Conservation (phyloP, 2,888 invertebrate species). For the Baccha elongata region DNA sequence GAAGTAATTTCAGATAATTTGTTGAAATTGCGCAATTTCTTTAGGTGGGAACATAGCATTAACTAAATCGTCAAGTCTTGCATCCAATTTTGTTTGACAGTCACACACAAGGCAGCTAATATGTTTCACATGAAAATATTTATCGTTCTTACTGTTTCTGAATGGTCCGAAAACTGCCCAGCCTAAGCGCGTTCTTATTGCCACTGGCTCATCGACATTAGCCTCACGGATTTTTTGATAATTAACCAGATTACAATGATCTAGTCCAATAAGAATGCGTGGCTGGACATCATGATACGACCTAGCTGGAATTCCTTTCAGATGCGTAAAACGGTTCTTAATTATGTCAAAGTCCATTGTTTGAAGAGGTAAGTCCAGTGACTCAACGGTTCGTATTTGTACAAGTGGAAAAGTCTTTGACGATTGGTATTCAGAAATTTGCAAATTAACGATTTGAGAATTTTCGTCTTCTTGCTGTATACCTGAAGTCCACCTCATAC, state of each 20-base stretch:
- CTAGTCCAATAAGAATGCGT: neutral
- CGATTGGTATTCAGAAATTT: constrained; percentile 39
- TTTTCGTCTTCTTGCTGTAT: constrained; percentile 37
- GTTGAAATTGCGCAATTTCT: too few relatives aligned
- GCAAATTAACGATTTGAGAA: constrained; percentile 29
- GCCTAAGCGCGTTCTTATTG: neutral
- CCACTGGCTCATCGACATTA: neutral
- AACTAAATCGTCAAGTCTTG: constrained; percentile 15
- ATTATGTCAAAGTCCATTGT: constrained; percentile 32
- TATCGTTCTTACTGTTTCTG: neutral
- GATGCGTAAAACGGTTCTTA: constrained; percentile 27
- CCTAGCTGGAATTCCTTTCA: constrained; percentile 37
- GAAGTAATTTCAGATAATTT: too few relatives aligned
- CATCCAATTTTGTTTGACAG: neutral
- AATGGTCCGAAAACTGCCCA: neutral
- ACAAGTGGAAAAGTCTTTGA: constrained; percentile 3
- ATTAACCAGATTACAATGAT: constrained; percentile 9
- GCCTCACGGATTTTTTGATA: neutral
- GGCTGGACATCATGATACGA: constrained; percentile 11
- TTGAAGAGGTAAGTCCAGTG: constrained; percentile 52
- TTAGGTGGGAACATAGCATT: too few relatives aligned
- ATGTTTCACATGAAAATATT: neutral
- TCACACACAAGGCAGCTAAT: neutral
- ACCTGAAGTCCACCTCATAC: constrained; percentile 53
- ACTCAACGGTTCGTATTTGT: constrained; percentile 16